Evolutionary conservation across 2,113 vertebrate species (phyloP), one percentile per base, ranked within the genome.

Genomic region (Pterophyllum scalare): DNA sequence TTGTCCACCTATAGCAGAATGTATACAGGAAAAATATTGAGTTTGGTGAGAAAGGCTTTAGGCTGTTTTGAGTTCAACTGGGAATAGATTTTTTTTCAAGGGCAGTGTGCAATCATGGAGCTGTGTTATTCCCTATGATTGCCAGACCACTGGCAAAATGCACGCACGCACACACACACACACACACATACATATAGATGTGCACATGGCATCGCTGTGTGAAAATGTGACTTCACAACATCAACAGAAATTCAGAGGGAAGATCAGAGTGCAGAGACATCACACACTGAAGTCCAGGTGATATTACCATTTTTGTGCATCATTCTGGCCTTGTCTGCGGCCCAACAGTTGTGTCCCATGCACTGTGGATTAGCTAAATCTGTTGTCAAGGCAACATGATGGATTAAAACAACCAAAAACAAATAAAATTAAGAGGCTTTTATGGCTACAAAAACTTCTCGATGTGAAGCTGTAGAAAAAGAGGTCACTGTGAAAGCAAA

Each of bases 61-160:
- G 92, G 93, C 92, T 93, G 89, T 93, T 94, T 85, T 88, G 87
- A 91, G 81, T 89, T 91, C 77, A 90, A 86, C 87, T 86, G 92
- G 92, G 91, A 94, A 94, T 91, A 82, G 62, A 87, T 67, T 91
- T 87, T 80, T 80, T 94, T 92, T 89, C 89, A 91, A 94, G 90
- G 85, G 90, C 89, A 85, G 88, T 65, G 80, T 88, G 80, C 91
- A 94, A 90, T 94, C 86, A 93, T 81, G 74, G 81, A 75, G 79
- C 79, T 91, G 77, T 92, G 84, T 88, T 92, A 91, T 89, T 92
- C 86, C 75, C 79, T 61, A 77, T 90, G 87, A 92, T 91, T 93
- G 89, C 83, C 78, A 86, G 82, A 87, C 89, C 92, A 88, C 60
- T 84, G 83, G 83, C 83, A 83, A 92, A 88, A 88, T 79, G 38